These are phyloP conservation scores for Tapera naevia DNA, from an alignment of 2,797 vertebrate genomes.

Conservation along the genomic window DNA sequence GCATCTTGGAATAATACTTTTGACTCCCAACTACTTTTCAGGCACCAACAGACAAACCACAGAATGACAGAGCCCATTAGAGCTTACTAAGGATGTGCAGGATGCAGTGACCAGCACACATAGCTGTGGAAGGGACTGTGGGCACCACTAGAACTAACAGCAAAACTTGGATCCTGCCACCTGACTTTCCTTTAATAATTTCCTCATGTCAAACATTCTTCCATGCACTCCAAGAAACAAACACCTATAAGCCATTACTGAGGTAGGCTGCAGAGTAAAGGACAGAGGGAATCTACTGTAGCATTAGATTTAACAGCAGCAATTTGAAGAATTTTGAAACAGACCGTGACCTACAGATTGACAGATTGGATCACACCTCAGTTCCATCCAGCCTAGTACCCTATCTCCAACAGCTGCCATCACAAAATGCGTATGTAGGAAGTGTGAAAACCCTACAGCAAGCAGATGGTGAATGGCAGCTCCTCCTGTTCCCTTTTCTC, in stretches of 20 bases:
- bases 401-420: constrained; percentile 24
- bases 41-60: background rate
- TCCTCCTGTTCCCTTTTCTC: constrained; percentile 8
- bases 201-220: background rate
- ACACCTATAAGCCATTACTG: background rate
- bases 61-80: background rate
- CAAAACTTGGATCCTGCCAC: background rate
- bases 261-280: background rate
- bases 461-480: constrained; percentile 47
- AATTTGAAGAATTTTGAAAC: background rate
- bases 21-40: background rate
- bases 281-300: background rate
- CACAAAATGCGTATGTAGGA: background rate
- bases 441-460: constrained; percentile 46
- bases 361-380: constrained; percentile 46
- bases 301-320: background rate
- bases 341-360: background rate
- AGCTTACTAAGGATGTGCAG: background rate
- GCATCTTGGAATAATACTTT: background rate
- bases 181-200: background rate
- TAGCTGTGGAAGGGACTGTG: background rate
- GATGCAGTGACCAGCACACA: background rate
- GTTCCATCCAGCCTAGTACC: background rate
- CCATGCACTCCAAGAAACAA: background rate
- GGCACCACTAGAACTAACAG: background rate